These are phyloP conservation scores for Chydorus sphaericus DNA, from an alignment of 2,888 invertebrate genomes.

Conservation along the genomic window DNA sequence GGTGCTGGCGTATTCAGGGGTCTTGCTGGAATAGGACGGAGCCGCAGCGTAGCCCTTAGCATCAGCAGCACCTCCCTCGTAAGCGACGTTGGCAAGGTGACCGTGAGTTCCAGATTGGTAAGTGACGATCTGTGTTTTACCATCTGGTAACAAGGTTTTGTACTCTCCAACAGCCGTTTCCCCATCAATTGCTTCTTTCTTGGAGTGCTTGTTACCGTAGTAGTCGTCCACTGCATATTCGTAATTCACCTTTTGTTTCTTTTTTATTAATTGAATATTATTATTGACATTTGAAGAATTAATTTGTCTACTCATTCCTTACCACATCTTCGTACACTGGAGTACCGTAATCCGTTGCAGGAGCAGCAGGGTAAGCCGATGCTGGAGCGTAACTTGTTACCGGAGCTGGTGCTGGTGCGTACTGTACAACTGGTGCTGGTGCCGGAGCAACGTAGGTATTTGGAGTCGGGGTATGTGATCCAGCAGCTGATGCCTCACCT, in stretches of 20 bases:
- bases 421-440: no score
- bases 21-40: no score
- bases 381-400: not conserved
- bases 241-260: not conserved
- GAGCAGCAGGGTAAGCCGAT: not conserved
- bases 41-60: no score
- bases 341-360: not conserved
- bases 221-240: constrained; percentile 12
- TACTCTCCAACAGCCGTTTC: constrained; percentile 12
- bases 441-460: not conserved
- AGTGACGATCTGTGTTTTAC: constrained; percentile 9
- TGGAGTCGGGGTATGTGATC: not conserved
- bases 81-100: not conserved
- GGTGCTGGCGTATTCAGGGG: no score
- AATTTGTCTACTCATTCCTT: not conserved
- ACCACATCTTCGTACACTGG: not conserved
- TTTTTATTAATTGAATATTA: not conserved
- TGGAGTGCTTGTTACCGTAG: constrained; percentile 11
- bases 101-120: not conserved
- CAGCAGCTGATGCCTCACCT: not conserved
- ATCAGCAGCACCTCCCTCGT: no score
- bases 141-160: constrained; percentile 12
- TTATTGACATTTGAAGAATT: not conserved
- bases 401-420: not conserved
- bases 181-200: constrained; percentile 8